Evolutionary conservation across 2,797 vertebrate genomes (phyloP), one percentile per base, ranked within the genome.

Genomic region (Taenioides sp.): DNA sequence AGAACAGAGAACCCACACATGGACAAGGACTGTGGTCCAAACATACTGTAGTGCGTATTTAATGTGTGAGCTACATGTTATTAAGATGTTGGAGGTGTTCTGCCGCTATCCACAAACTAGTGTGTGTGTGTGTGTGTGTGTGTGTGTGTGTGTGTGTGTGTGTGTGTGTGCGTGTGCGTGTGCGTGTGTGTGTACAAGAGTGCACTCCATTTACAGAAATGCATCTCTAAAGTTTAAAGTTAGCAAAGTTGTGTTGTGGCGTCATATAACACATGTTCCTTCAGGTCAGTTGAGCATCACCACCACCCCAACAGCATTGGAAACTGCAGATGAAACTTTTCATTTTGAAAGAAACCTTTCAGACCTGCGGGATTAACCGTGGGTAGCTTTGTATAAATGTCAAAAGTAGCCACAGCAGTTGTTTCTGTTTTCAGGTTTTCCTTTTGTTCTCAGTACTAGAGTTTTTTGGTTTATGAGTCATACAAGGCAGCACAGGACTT

Each of bases 261-360:
- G 7, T 66, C n/a, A 34, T 67, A 76, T 84, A 27, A 59, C 31
- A 22, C 7, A 40, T 71, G 73, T 16, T 62, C 40, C 64, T 69
- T 76, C 40, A 67, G 72, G 75, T 76, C 69, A 83, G 54, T 74
- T 70, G 58, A 59, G 57, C 63, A 67, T 22, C 50, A 59, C 3
- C 50, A 6, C 28, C 63, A 1, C 65, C 67, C 43, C 58, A 65
- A 34, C 68, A 68, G 3, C 25, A 25, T 58, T 54, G 58, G 34
- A 76, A 69, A 69, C 20, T 73, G n/a, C 63, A 77, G 63, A 64
- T 55, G 22, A 40, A 25, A 69, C 34, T 47, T 27, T 5, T 28
- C 57, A 2, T 20, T 75, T 66, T 66, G 61, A 40, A 22, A 52
- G n/a, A 63, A 72, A 69, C 22, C 49, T 63, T 16, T 47, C 43